Percentiles rank a stretch among this genome's conserved stretches.
Evolutionary conservation across 2,113 vertebrate species (phyloP).

Genomic region (Poeciliopsis turrubarensis): DNA sequence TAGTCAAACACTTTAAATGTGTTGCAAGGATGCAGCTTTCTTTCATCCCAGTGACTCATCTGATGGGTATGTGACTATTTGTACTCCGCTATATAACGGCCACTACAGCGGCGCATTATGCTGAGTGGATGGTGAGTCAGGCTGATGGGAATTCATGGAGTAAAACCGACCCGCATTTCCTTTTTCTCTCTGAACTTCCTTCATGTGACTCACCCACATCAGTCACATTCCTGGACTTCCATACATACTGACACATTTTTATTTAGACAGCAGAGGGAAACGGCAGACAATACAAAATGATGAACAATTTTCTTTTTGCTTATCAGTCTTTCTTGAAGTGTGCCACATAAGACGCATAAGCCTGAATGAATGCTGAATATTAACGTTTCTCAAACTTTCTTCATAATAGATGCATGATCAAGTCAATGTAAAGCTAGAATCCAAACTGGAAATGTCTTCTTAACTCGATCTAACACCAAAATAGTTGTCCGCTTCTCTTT

Average conservation of each 20-base stretch:
- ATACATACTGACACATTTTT: slow-evolving; percentile 42
- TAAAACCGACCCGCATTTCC: slow-evolving; percentile 30
- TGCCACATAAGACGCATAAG: too few species aligned
- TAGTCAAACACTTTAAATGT: slow-evolving; percentile 29
- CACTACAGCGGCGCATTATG: slow-evolving; percentile 22
- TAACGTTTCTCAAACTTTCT: too few species aligned
- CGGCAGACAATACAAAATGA: not conserved
- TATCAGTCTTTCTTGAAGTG: too few species aligned
- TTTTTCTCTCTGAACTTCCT: slow-evolving; percentile 52
- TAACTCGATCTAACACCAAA: not conserved
- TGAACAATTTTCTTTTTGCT: too few species aligned
- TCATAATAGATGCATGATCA: not conserved
- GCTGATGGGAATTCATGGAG: slow-evolving; percentile 44
- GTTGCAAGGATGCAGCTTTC: slow-evolving; percentile 33
- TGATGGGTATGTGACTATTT: slow-evolving; percentile 38
- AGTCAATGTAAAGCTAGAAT: too few species aligned
- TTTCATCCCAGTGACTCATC: slow-evolving; percentile 52
- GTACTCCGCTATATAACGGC: slow-evolving; percentile 18
- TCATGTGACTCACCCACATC: slow-evolving; percentile 55
- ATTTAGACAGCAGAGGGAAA: slow-evolving; percentile 35
- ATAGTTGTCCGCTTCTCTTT: not conserved
- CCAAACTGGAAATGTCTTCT: not conserved
- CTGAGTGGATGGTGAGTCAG: slow-evolving; percentile 74
- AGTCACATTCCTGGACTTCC: slow-evolving; percentile 61
- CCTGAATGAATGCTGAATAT: too few species aligned